Evolutionary conservation across 2,113 vertebrate genomes (phyloP).

Genomic region (Hippolais icterina): DNA sequence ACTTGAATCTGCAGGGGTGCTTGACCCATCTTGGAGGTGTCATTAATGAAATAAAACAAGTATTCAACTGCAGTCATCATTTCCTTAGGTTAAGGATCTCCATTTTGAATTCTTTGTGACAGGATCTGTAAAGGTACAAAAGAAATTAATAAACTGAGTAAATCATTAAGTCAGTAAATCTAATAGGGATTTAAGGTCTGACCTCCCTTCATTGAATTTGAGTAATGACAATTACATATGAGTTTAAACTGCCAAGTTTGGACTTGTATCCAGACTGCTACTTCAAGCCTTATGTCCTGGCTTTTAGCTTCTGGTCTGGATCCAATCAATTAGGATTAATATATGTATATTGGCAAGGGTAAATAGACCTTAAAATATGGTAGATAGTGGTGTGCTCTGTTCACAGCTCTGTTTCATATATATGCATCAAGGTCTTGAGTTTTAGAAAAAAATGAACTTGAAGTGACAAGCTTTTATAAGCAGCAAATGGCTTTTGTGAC

Average conservation of each 20-base stretch:
- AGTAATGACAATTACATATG: slow-evolving; percentile 6
- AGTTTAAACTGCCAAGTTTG: background rate
- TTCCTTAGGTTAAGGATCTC: background rate
- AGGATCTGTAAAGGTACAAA: background rate
- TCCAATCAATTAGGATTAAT: slow-evolving; percentile 24
- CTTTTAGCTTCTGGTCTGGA: background rate
- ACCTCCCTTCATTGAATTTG: background rate
- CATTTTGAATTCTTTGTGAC: background rate
- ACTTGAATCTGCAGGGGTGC: background rate
- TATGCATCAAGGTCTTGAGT: background rate
- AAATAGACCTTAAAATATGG: slow-evolving; percentile 28
- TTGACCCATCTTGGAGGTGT: background rate
- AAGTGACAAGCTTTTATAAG: background rate
- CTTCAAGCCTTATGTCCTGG: background rate
- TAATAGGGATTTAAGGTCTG: slow-evolving; percentile 1
- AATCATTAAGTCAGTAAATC: slow-evolving; percentile 16
- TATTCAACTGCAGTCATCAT: background rate
- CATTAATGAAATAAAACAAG: background rate
- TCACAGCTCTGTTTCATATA: background rate
- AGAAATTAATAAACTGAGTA: slow-evolving; percentile 1
- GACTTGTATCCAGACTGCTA: background rate
- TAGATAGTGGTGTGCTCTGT: background rate
- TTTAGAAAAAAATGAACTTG: background rate
- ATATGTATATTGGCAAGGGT: background rate
- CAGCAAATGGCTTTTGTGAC: background rate